Percentiles rank a stretch among this genome's conserved stretches.
Evolutionary conservation across 2,888 invertebrate species (phyloP).

Genomic region (Halictus quadricinctus): DNA sequence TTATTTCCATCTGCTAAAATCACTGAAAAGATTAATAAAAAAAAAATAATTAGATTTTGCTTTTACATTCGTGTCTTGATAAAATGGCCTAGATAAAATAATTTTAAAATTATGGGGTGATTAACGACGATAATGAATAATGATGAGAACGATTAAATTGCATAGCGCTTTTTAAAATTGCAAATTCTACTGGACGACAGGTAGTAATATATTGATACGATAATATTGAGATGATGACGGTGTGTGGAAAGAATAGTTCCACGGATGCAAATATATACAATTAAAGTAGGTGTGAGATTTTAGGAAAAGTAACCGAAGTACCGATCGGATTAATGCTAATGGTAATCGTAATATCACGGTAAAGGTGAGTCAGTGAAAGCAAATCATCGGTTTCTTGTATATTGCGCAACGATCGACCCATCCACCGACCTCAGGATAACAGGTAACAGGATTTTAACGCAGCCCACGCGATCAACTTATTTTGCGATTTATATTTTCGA

Average conservation of each 20-base stretch:
- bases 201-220: not conserved
- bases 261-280: not conserved
- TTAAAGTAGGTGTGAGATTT: conserved; percentile 65
- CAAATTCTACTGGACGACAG: not conserved
- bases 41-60: not conserved
- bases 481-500: not conserved
- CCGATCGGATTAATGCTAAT: conserved; percentile 75
- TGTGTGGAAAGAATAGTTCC: not conserved
- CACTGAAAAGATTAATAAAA: not conserved
- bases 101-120: not conserved
- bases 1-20: not conserved
- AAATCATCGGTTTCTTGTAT: conserved; percentile 73
- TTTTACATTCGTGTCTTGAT: not conserved
- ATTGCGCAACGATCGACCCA: conserved; percentile 65
- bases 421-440: conserved; percentile 44
- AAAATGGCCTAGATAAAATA: not conserved
- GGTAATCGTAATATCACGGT: conserved; percentile 78
- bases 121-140: not conserved
- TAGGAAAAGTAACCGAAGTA: conserved; percentile 70
- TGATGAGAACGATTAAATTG: not conserved
- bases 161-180: not conserved
- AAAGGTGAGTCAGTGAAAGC: conserved; percentile 81
- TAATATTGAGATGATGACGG: not conserved
- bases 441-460: conserved; percentile 47
- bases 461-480: conserved; percentile 10